These are phyloP conservation scores for Mixornis gularis DNA, from an alignment of 2,113 vertebrate genomes.

Conservation along the genomic window DNA sequence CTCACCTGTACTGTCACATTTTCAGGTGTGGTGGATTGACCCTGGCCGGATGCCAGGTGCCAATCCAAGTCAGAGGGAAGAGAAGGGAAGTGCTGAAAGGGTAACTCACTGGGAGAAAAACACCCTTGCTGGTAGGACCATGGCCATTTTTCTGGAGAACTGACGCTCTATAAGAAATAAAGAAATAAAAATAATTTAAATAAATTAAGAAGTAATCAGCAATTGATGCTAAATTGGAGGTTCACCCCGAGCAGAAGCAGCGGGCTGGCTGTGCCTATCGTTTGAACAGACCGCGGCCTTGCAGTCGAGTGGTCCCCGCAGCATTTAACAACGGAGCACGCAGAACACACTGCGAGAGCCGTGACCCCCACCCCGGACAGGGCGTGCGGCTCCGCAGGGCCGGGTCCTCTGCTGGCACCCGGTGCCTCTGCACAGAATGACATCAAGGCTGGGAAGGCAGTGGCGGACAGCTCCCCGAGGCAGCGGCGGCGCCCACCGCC, in stretches of 20 bases:
- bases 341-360: fast-evolving
- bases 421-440: not conserved
- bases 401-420: not conserved
- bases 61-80: not conserved
- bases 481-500: fast-evolving
- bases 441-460: not conserved
- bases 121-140: not conserved
- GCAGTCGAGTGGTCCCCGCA: not conserved
- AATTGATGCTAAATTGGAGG: not conserved
- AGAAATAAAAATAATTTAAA: not conserved
- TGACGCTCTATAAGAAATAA: not conserved
- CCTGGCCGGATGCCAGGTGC: too few species aligned
- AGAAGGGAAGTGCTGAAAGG: not conserved
- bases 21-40: not conserved
- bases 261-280: not conserved
- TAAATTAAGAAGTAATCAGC: not conserved
- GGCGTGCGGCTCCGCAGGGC: fast-evolving
- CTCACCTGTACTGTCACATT: not conserved
- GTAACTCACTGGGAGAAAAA: not conserved
- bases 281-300: fast-evolving
- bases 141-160: not conserved
- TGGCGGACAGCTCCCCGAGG: too few species aligned
- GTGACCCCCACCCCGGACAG: fast-evolving
- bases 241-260: not conserved
- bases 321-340: fast-evolving